Conservation (phyloP, 1,140 invertebrate species). For the Zaprionus gabonicus region DNA sequence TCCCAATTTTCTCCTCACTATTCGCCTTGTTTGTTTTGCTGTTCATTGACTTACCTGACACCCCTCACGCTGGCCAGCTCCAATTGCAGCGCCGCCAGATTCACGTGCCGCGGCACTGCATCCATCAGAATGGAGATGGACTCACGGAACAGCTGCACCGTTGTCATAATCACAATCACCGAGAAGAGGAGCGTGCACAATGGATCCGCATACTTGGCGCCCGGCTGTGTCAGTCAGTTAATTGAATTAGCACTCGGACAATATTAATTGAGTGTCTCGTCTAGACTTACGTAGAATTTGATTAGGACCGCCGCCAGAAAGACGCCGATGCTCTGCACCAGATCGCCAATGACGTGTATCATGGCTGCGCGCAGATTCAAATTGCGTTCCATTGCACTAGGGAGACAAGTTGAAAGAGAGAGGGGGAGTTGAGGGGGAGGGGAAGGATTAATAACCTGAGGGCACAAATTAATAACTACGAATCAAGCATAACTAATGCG, state of each 20-base stretch:
- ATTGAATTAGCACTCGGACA: constrained; percentile 41
- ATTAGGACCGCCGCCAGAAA: constrained; percentile 93
- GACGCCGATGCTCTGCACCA: constrained; percentile 95
- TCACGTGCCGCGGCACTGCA: constrained; percentile 88
- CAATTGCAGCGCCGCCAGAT: constrained; percentile 82
- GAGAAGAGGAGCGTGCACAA: constrained; percentile 96
- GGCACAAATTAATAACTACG: constrained; percentile 36
- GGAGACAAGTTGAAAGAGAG: background rate
- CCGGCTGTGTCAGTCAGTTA: constrained; percentile 85
- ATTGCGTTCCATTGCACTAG: constrained; percentile 85
- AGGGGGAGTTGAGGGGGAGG: background rate
- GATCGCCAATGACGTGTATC: constrained; percentile 96
- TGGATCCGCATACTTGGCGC: constrained; percentile 92
- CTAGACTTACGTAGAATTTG: constrained; percentile 89
- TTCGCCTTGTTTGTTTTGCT: background rate
- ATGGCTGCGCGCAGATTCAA: constrained; percentile 95
- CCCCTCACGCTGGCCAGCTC: constrained; percentile 87
- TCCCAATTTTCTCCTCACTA: background rate
- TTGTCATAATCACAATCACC: constrained; percentile 92
- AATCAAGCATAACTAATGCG: constrained; percentile 36
- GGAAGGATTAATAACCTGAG: constrained; percentile 13
- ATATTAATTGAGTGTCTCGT: constrained; percentile 41
- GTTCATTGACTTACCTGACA: constrained; percentile 85
- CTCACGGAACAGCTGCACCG: constrained; percentile 90
- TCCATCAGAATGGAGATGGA: constrained; percentile 92